Evolutionary conservation across 1,140 invertebrate genomes (phyloP), one percentile per base, ranked within the genome.

Genomic region (Aphelenchoides fujianensis): DNA sequence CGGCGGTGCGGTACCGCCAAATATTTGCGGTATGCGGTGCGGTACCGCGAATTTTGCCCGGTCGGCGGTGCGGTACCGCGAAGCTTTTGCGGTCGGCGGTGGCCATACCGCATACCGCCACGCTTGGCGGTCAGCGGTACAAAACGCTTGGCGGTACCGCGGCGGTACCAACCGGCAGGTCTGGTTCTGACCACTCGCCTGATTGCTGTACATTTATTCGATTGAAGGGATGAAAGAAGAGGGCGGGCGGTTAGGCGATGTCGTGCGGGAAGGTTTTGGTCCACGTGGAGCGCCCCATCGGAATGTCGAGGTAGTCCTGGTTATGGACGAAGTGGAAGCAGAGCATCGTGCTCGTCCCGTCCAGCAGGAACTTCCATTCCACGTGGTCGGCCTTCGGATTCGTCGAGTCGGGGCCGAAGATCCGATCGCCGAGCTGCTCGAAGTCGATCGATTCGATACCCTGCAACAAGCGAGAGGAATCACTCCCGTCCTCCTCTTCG

Each of bases 251-350:
- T 23, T 48, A 48, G 12, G 41, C 41, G 41, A 48, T 48, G 23
- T 48, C 41, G 23, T 48, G 41, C 12, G 41, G 12, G 12, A 12
- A 48, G 12, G 41, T 48, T 23, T 48, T 48, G 12, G 41, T 48
- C 41, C 41, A 48, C 41, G 41, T 48, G 41, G 41, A 16, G 12
- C 41, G 41, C 12, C 41, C 41, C 12, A 16, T 48, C 12, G 41
- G 41, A 48, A 23, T 48, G 12, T 48, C 41, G 12, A 48, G 23
- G 41, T 48, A 48, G 23, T 59, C 55, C 7, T 59, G 5, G 12
- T 59, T 32, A 23, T 59, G 27, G 5, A 59, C 5, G 23, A 59
- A 59, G 23, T 59, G 55, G 34, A 59, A 59, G 34, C 55, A 7
- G 5, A 59, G 5, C 5, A 7, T 7, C 5, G 34, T 5, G 19